phyloP scores from a whole-genome alignment of 1,140 invertebrate genomes.

The Samia ricini region DNA sequence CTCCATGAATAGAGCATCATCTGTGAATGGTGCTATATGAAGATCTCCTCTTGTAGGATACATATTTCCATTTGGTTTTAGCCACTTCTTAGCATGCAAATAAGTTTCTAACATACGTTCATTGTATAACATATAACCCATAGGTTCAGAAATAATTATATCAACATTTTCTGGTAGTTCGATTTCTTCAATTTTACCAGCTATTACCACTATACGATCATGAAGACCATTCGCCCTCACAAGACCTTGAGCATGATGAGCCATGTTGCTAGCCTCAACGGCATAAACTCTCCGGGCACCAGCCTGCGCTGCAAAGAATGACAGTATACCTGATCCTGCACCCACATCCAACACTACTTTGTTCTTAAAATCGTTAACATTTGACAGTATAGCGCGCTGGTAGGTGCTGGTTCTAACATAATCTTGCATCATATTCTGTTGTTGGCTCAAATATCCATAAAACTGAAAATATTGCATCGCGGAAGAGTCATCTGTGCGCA shows the following conservation, averaged over 20 bases:
- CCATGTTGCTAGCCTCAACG: conserved; percentile 99
- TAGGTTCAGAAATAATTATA: conserved; percentile 98
- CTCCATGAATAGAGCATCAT: conserved; percentile 98
- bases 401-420: conserved; percentile 99
- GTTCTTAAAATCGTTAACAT: conserved; percentile 93
- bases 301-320: conserved; percentile 98
- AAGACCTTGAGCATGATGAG: conserved; percentile 95
- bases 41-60: conserved; percentile 97
- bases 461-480: conserved; percentile 99
- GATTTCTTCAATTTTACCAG: conserved; percentile 99
- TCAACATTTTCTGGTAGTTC: conserved; percentile 96
- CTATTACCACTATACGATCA: conserved; percentile 93
- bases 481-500: conserved; percentile 97
- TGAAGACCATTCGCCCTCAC: conserved; percentile 94
- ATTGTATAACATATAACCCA: conserved; percentile 99
- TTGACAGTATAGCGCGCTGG: conserved; percentile 96
- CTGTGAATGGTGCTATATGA: conserved; percentile 98
- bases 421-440: conserved; percentile 99
- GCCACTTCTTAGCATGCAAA: conserved; percentile 98
- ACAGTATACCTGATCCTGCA: conserved; percentile 97
- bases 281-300: conserved; percentile 98
- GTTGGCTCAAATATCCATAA: conserved; percentile 98
- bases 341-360: conserved; percentile 98
- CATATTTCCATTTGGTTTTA: conserved; percentile 95
- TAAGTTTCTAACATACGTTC: conserved; percentile 99